These are phyloP conservation scores for Cataglyphis livida DNA, from an alignment of 2,888 invertebrate species.

Conservation along the genomic window DNA sequence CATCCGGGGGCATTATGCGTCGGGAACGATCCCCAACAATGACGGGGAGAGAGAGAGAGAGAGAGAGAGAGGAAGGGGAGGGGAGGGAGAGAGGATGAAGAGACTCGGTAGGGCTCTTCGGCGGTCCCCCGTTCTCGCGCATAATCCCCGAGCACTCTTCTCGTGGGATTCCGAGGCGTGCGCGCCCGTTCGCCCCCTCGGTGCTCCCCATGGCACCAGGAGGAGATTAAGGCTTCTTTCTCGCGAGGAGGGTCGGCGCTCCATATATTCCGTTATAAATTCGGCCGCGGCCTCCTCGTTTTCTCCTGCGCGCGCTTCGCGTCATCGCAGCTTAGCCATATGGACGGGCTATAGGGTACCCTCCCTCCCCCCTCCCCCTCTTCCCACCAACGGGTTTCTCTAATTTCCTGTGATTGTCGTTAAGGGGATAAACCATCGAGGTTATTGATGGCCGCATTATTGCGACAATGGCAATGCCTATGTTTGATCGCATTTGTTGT, in stretches of 20 bases:
- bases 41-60: not conserved
- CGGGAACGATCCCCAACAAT: slow-evolving; percentile 46
- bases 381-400: not conserved
- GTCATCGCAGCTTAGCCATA: not conserved
- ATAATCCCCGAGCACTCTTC: slow-evolving; percentile 41
- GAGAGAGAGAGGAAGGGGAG: not conserved
- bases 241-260: slow-evolving; percentile 45
- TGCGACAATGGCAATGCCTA: slow-evolving; percentile 12
- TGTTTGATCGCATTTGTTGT: slow-evolving; percentile 6
- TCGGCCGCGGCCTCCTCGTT: slow-evolving; percentile 22
- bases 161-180: slow-evolving; percentile 40
- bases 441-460: slow-evolving; percentile 40
- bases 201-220: slow-evolving; percentile 7
- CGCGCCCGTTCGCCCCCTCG: slow-evolving; percentile 26
- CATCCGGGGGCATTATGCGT: slow-evolving; percentile 49
- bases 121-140: slow-evolving; percentile 39
- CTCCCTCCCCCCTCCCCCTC: not conserved
- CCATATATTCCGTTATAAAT: slow-evolving; percentile 55
- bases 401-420: slow-evolving; percentile 32
- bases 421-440: slow-evolving; percentile 16
- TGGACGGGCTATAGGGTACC: not conserved
- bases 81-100: not conserved
- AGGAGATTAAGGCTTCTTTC: slow-evolving; percentile 36
- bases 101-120: slow-evolving; percentile 29
- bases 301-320: not conserved